Percentiles rank a stretch among this genome's conserved stretches.
Conservation (phyloP, 2,113 vertebrate species). For the Crocuta crocuta region DNA sequence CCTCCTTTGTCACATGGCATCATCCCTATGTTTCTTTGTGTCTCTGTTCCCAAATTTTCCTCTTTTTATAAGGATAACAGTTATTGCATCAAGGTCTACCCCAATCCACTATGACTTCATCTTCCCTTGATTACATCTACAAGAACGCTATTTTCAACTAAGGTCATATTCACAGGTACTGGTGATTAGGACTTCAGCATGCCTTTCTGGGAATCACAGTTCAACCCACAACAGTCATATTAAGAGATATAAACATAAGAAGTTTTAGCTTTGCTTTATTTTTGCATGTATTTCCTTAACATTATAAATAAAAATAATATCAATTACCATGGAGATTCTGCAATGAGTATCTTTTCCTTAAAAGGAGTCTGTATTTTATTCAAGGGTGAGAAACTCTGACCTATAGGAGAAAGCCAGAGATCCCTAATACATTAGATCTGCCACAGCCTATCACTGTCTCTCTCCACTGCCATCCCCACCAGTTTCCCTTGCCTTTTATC, state of each 20-base stretch:
- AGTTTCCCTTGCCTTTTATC: background rate
- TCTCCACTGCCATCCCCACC: background rate
- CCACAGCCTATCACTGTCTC: background rate
- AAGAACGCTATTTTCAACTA: background rate
- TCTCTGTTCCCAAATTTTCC: background rate
- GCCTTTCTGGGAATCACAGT: background rate
- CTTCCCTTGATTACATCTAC: background rate
- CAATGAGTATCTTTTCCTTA: background rate
- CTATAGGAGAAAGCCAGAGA: background rate
- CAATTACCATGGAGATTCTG: background rate
- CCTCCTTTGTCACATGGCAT: background rate
- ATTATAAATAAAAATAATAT: background rate
- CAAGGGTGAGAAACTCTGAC: background rate
- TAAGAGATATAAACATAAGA: background rate
- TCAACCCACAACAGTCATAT: background rate
- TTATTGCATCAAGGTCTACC: background rate
- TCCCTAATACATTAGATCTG: background rate
- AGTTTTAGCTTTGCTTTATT: background rate
- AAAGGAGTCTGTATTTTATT: background rate
- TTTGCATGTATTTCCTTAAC: background rate
- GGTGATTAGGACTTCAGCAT: background rate
- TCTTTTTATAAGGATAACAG: background rate
- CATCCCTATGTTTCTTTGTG: background rate
- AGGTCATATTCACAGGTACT: background rate
- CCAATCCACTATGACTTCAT: background rate